Conservation (phyloP, 2,888 invertebrate species). For the Drosophila sordidapex region DNA sequence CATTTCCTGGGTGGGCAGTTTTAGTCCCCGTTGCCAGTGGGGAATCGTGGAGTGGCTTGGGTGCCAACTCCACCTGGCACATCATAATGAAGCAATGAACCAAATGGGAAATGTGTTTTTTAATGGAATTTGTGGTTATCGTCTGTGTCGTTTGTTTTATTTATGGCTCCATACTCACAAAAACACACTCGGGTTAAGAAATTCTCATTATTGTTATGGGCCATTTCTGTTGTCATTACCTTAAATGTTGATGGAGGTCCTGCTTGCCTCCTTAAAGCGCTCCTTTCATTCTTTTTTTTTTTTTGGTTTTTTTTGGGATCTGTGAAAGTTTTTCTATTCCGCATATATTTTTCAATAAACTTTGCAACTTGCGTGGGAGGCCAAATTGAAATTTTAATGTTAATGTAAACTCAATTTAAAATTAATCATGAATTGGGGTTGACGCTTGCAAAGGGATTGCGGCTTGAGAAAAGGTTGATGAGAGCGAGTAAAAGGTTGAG, state of each 20-base stretch:
- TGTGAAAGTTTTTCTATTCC: slow-evolving; percentile 24
- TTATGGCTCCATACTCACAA: slow-evolving; percentile 46
- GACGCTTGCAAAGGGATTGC: slow-evolving; percentile 1
- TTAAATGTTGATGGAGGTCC: slow-evolving; percentile 57
- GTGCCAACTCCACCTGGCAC: slow-evolving; percentile 37
- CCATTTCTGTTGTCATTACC: slow-evolving; percentile 62
- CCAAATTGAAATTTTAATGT: slow-evolving; percentile 55
- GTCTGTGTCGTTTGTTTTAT: slow-evolving; percentile 62
- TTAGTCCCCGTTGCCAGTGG: slow-evolving; percentile 1
- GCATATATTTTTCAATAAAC: slow-evolving; percentile 50
- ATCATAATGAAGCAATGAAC: slow-evolving; percentile 66
- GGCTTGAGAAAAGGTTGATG: background rate
- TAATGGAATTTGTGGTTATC: slow-evolving; percentile 70
- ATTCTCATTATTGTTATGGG: slow-evolving; percentile 63
- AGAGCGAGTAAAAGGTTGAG: background rate
- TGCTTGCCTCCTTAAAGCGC: background rate
- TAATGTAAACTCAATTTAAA: slow-evolving; percentile 61
- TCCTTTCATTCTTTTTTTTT: background rate
- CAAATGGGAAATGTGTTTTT: slow-evolving; percentile 54
- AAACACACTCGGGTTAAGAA: slow-evolving; percentile 33
- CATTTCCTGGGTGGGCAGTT: slow-evolving; percentile 51
- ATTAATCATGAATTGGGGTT: slow-evolving; percentile 54
- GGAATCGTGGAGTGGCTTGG: too few relatives aligned
- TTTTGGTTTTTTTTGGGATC: background rate
- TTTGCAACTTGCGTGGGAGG: slow-evolving; percentile 12